These are phyloP conservation scores for Pararge aegeria DNA, from an alignment of 1,140 invertebrate species.

Conservation along the genomic window DNA sequence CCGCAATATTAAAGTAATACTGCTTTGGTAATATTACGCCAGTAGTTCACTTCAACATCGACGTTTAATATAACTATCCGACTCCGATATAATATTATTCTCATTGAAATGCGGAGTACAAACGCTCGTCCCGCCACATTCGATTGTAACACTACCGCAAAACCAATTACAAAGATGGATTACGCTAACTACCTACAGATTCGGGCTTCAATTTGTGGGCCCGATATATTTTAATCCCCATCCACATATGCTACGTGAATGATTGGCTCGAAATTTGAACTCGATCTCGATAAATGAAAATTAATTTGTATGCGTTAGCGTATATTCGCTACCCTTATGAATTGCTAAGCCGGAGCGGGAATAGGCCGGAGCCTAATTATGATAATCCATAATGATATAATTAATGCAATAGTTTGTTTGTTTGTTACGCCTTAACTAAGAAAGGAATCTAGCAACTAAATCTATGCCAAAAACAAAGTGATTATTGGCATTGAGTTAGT, in stretches of 20 bases:
- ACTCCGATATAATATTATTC: constrained; percentile 2
- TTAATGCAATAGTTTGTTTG: no score
- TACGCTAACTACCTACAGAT: constrained; percentile 53
- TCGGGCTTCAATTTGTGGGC: constrained; percentile 58
- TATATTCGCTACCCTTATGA: background rate
- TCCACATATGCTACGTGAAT: constrained; percentile 59
- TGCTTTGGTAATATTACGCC: no score
- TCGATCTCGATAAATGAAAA: constrained; percentile 45
- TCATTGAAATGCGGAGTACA: constrained; percentile 20
- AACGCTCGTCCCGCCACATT: constrained; percentile 18
- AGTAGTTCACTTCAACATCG: no score
- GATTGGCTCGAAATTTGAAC: constrained; percentile 45
- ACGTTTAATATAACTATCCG: no score
- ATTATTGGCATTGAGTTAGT: no score
- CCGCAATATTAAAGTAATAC: no score
- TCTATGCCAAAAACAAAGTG: no score
- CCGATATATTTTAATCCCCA: constrained; percentile 70
- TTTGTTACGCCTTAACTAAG: no score
- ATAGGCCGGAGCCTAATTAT: no score
- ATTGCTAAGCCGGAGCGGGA: no score
- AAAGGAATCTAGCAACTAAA: no score
- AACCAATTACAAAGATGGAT: constrained; percentile 64
- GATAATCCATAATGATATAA: no score
- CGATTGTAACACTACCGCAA: constrained; percentile 31
- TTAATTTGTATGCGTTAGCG: constrained; percentile 25